Conservation (phyloP, 2,113 vertebrate species). For the Apistogramma diplotaenia region DNA sequence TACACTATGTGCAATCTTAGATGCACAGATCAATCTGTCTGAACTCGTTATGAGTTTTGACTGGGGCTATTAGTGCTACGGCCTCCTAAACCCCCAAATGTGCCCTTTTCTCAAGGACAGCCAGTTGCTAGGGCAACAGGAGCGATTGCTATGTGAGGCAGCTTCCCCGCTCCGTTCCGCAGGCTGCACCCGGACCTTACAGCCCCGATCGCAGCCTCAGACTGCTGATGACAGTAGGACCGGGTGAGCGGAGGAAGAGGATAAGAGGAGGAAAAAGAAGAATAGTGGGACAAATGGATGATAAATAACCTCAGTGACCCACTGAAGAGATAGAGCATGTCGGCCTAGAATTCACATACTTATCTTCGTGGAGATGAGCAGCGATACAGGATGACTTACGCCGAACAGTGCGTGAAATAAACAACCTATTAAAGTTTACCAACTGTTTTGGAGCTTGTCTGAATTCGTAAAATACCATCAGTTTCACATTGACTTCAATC, state of each 20-base stretch:
- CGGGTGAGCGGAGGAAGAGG: background rate
- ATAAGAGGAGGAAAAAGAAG: conserved; percentile 5
- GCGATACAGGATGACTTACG: background rate
- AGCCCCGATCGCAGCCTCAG: conserved; percentile 47
- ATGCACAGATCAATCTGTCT: conserved; percentile 25
- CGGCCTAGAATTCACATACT: background rate
- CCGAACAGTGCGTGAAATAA: conserved; percentile 16
- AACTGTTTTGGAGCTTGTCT: conserved; percentile 4
- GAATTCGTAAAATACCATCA: conserved; percentile 31
- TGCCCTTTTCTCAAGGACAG: conserved; percentile 66
- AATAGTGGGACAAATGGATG: conserved; percentile 12
- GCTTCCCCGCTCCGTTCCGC: conserved; percentile 55
- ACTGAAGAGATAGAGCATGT: background rate
- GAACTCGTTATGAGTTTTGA: conserved; percentile 55
- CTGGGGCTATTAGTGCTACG: conserved; percentile 29
- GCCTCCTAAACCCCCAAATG: conserved; percentile 47
- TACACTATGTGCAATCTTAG: background rate
- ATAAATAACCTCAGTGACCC: conserved; percentile 31
- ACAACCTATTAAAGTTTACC: conserved; percentile 5
- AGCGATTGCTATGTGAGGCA: conserved; percentile 63
- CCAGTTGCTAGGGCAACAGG: conserved; percentile 67
- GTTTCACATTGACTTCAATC: conserved; percentile 41
- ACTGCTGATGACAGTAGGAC: conserved; percentile 60
- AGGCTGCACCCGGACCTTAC: conserved; percentile 60
- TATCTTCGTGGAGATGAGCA: conserved; percentile 18